Conservation (phyloP, 2,888 invertebrate genomes). For the Tinea trinotella region DNA sequence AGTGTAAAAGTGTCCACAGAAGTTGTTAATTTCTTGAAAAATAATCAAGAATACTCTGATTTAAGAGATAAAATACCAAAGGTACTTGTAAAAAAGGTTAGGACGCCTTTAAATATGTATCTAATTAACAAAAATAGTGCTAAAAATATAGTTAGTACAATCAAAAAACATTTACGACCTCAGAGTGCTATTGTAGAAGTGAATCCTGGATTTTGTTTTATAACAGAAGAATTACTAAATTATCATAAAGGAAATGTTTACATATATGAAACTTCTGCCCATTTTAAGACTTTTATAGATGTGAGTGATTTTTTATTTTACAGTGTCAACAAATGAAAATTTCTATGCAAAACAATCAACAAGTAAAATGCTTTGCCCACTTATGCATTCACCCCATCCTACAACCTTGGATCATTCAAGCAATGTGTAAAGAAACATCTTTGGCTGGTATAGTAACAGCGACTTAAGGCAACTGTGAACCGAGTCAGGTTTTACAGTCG, state of each 20-base stretch:
- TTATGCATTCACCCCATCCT: too few species aligned
- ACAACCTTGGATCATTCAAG: too few species aligned
- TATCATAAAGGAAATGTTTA: slow-evolving; percentile 62
- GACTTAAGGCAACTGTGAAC: too few species aligned
- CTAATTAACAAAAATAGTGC: slow-evolving; percentile 55
- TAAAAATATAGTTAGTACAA: slow-evolving; percentile 40
- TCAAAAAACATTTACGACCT: slow-evolving; percentile 39
- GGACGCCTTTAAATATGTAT: slow-evolving; percentile 51
- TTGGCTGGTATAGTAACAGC: too few species aligned
- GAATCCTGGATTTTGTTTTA: slow-evolving; percentile 78
- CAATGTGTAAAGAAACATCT: too few species aligned
- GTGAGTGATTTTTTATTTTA: slow-evolving; percentile 35
- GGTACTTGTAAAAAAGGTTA: slow-evolving; percentile 47
- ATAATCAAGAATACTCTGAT: slow-evolving; percentile 36
- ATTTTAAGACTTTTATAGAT: slow-evolving; percentile 59
- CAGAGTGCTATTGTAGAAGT: slow-evolving; percentile 73
- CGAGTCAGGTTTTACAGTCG: too few species aligned
- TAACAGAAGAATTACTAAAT: slow-evolving; percentile 73
- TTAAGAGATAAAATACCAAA: slow-evolving; percentile 47
- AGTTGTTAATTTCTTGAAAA: slow-evolving; percentile 47
- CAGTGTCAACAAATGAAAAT: too few species aligned
- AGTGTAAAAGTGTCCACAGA: slow-evolving; percentile 40
- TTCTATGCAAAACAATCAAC: too few species aligned
- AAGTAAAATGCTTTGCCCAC: too few species aligned
- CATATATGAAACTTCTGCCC: slow-evolving; percentile 70